phyloP scores from a whole-genome alignment of 1,140 invertebrate species.

The Microvelia longipes region DNA sequence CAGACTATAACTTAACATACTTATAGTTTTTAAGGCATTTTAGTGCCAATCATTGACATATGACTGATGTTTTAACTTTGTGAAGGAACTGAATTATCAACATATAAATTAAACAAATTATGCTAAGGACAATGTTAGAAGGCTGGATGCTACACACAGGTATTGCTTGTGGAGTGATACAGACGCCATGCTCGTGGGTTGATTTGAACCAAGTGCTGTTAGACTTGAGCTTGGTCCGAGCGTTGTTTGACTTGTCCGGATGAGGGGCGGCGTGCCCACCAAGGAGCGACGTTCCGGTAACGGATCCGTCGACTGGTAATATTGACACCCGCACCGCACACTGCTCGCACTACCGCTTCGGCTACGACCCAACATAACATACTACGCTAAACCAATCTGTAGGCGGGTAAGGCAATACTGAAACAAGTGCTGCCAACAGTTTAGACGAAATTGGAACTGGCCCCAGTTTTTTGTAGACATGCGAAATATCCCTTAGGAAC shows the following conservation, averaged over 20 bases:
- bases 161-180: not conserved
- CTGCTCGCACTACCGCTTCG: constrained; percentile 33
- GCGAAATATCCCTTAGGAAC: not conserved
- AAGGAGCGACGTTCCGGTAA: constrained; percentile 53
- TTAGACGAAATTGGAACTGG: constrained; percentile 16
- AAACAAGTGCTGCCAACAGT: constrained; percentile 11
- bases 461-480: constrained; percentile 18
- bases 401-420: no score
- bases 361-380: constrained; percentile 3
- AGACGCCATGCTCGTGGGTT: not conserved
- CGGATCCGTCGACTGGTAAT: constrained; percentile 58
- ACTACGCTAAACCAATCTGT: constrained; percentile 1
- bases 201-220: not conserved
- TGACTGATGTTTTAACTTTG: no score
- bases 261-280: constrained; percentile 32
- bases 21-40: no score
- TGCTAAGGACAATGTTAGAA: no score
- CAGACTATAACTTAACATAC: no score
- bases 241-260: not conserved
- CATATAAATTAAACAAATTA: no score
- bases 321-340: constrained; percentile 69
- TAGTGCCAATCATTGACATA: no score
- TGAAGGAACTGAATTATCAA: no score
- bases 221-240: not conserved
- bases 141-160: not conserved